Evolutionary conservation across 2,888 invertebrate genomes (phyloP), one percentile per base, ranked within the genome.

Genomic region (Acronicta leporina): DNA sequence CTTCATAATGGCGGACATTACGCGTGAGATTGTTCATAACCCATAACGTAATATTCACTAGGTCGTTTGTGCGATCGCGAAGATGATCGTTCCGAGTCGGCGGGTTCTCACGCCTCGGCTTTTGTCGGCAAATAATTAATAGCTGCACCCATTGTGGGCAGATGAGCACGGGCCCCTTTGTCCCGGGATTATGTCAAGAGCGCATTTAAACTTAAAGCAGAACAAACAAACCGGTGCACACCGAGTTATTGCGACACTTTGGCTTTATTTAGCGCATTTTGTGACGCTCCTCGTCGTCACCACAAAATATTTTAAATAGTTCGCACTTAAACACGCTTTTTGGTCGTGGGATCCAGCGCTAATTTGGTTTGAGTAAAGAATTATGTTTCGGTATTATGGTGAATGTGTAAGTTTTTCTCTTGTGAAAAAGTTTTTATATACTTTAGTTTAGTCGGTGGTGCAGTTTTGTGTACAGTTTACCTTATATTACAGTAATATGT

Each of bases 41-140:
- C 63, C 75, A 78, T 73, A 71, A 71, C 71, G 71, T 71, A 80
- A 80, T 75, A 77, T 73, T 80, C 76, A 64, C 64, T 58, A 66
- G 74, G 67, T 68, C 63, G 81, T 79, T 76, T 64, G 68, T 63
- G 68, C 64, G 75, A 76, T 75, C 65, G 58, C 60, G 49, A 68
- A 69, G 75, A 78, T 82, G 82, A 83, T 77, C 76, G 79, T 80
- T 77, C 81, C 72, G 75, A 81, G 81, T 81, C 76, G 74, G 81
- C 73, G 77, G 77, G 80, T 82, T 83, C 83, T 84, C 82, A 80
- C 79, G 74, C 76, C 70, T 74, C 73, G 80, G 81, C 88, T 87
- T 88, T 88, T 87, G 88, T 87, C 80, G 84, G 79, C 80, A 80
- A 83, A 84, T 88, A 87, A 89, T 89, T 88, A 89, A 89, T 89